Base-by-base conservation (phyloP, 1,140 invertebrate species). In the Paramacrobiotus metropolitanus region DNA sequence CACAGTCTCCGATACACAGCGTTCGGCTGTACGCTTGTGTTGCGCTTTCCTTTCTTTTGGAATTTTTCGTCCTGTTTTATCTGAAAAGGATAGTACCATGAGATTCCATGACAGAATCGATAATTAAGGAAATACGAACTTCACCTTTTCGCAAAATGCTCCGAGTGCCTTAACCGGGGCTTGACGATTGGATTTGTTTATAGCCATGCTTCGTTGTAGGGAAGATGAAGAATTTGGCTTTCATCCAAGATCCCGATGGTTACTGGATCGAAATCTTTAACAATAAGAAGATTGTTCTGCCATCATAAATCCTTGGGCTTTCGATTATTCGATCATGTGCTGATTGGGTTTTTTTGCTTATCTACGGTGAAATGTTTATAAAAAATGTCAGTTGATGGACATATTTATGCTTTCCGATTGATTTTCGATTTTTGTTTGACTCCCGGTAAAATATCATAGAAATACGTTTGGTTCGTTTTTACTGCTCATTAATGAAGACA, bases 231-330 rank as follows among this genome's bases (percentile, higher is more conserved):
- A 86, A 84, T 1, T 75, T 94, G 59, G 90, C 89, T 2, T 93
- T 94, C 70, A 88, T 94, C 61, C 83, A 87, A 68, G 90, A 94
- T 73, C 90, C 90, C 0, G 90, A 94, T 76, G 88, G 87, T 44
- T 94, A 94, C 71, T 92, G 87, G 87, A 92, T 94, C 68, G 90
- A 94, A 75, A 91, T 94, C 63, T 82, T 94, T 62, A 87, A 82
- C 69, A 72, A 78, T 29, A 73, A 76, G 59, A 4, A 21, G 3
- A 21, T 60, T 2, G 2, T 21, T n/a, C n/a, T n/a, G n/a, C n/a
- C n/a, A n/a, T n/a, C n/a, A n/a, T n/a, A n/a, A n/a, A n/a, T n/a
- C n/a, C n/a, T n/a, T n/a, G n/a, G n/a, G n/a, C n/a, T n/a, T n/a
- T n/a, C n/a, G n/a, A n/a, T n/a, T n/a, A n/a, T n/a, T n/a, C n/a